Percentiles rank a stretch among this genome's conserved stretches.
Evolutionary conservation across 2,113 vertebrate species (phyloP).

Genomic region (Pelobates fuscus): DNA sequence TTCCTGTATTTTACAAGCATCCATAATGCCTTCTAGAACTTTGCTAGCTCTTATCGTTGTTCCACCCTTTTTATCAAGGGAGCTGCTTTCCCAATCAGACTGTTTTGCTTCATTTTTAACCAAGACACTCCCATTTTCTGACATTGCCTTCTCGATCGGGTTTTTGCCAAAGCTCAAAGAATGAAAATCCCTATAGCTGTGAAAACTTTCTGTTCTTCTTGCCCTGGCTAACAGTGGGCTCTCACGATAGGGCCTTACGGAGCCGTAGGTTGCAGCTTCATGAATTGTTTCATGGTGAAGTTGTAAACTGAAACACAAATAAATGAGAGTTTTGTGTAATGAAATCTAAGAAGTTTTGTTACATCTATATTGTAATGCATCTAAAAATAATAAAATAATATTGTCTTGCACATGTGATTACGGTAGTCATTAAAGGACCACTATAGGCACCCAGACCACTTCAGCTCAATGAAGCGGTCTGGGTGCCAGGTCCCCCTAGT

Average conservation of each 20-base stretch:
- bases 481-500: too few relatives aligned
- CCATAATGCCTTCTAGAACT: conserved; percentile 62
- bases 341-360: too few relatives aligned
- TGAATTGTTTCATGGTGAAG: conserved; percentile 83
- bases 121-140: conserved; percentile 62
- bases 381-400: too few relatives aligned
- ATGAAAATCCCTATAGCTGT: conserved; percentile 92
- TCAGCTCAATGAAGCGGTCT: too few relatives aligned
- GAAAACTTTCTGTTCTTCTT: conserved; percentile 90
- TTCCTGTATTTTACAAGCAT: conserved; percentile 68
- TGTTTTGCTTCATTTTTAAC: conserved; percentile 64
- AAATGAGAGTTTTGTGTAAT: neutral
- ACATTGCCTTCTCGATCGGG: conserved; percentile 67
- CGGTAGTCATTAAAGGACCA: too few relatives aligned
- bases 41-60: conserved; percentile 67
- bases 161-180: conserved; percentile 77
- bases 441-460: too few relatives aligned
- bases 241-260: conserved; percentile 89
- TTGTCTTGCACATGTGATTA: too few relatives aligned
- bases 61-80: conserved; percentile 67
- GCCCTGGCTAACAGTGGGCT: conserved; percentile 92
- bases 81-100: conserved; percentile 65
- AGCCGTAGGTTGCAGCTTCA: conserved; percentile 83
- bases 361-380: too few relatives aligned
- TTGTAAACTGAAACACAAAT: conserved; percentile 77